A percentile compares a stretch with the other conserved stretches of the same genome.
phyloP scores from a whole-genome alignment of 2,113 vertebrate genomes.

The Orycteropus afer region DNA sequence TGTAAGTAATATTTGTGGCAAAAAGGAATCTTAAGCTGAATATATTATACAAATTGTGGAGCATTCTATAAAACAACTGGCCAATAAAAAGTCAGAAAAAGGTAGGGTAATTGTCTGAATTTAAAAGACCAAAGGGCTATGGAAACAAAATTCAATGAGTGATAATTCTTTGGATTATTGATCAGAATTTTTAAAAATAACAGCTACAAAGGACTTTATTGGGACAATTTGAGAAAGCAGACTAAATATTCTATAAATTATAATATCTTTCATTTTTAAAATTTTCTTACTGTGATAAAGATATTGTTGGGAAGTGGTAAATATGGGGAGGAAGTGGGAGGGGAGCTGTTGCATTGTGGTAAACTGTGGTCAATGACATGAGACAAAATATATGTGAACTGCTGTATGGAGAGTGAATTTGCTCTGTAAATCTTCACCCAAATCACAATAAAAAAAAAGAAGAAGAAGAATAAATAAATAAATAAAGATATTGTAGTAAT shows the following conservation, averaged over 20 bases:
- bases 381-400: no score
- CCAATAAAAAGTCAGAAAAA: background rate
- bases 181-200: background rate
- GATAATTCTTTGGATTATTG: background rate
- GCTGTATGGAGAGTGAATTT: no score
- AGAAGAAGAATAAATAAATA: no score
- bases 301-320: no score
- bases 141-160: background rate
- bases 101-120: background rate
- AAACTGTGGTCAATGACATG: no score
- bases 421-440: no score
- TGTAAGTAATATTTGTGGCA: background rate
- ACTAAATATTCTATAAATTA: background rate
- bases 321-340: no score
- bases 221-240: background rate
- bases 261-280: no score
- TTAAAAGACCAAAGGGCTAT: background rate
- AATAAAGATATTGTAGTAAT: background rate
- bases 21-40: conserved; percentile 30
- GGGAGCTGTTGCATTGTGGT: no score
- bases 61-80: conserved; percentile 20
- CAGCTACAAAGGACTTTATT: background rate
- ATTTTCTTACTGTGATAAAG: background rate
- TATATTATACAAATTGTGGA: background rate
- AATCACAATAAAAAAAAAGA: no score